Evolutionary conservation across 2,113 vertebrate species (phyloP).

Genomic region (Canis aureus): DNA sequence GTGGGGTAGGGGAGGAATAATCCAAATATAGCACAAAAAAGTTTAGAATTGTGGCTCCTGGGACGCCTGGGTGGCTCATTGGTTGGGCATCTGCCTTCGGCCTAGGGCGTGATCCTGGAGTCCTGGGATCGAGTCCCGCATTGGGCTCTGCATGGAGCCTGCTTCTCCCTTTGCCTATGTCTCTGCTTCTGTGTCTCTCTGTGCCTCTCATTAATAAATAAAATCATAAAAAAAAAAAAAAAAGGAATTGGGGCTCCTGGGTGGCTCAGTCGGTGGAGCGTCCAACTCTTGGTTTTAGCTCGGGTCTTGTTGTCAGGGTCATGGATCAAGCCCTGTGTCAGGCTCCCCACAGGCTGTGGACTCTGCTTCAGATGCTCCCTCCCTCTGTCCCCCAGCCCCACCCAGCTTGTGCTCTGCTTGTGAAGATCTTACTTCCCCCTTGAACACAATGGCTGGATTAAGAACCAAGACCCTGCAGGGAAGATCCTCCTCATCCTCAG

Average conservation of each 20-base stretch:
- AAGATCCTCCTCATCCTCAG: not conserved
- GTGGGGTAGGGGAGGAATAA: accelerated
- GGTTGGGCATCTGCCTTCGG: too few species aligned
- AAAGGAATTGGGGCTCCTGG: not conserved
- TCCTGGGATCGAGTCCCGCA: too few species aligned
- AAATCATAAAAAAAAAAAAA: too few species aligned
- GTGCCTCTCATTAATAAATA: too few species aligned
- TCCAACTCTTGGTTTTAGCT: not conserved
- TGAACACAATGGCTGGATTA: not conserved
- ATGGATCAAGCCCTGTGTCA: too few species aligned
- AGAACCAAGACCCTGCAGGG: not conserved
- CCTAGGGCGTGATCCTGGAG: too few species aligned
- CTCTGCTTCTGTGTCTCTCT: too few species aligned
- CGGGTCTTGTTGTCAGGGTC: too few species aligned
- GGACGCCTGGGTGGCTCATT: not conserved
- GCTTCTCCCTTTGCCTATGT: too few species aligned
- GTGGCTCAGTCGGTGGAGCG: not conserved
- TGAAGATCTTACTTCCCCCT: not conserved
- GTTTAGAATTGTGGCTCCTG: not conserved
- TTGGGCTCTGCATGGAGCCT: too few species aligned
- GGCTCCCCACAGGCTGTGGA: not conserved
- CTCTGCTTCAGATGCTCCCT: not conserved
- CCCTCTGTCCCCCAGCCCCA: not conserved
- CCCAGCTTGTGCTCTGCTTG: not conserved
- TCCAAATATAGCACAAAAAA: not conserved